A percentile compares a stretch with the other conserved stretches of the same genome.
phyloP scores from a whole-genome alignment of 1,140 invertebrate species.

The Rhynchophorus ferrugineus region DNA sequence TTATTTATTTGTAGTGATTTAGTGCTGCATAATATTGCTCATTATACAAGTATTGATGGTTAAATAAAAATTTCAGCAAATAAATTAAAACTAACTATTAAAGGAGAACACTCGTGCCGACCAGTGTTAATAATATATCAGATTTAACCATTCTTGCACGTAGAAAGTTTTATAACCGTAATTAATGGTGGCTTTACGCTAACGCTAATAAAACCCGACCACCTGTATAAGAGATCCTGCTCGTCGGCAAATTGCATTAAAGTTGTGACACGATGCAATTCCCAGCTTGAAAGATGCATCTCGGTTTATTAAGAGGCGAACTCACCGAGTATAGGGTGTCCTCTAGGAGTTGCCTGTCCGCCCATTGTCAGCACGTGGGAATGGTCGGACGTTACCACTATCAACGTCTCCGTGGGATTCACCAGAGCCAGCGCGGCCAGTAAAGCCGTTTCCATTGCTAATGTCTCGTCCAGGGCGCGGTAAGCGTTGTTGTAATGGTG shows the following conservation, averaged over 20 bases:
- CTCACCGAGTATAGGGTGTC: slow-evolving; percentile 55
- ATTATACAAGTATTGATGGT: no score
- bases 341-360: slow-evolving; percentile 55
- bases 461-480: slow-evolving; percentile 69
- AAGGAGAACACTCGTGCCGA: no score
- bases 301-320: background rate
- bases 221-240: no score
- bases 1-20: no score
- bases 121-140: no score
- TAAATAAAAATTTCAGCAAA: no score
- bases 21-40: no score
- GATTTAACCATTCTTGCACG: no score
- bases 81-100: no score
- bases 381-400: slow-evolving; percentile 76
- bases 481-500: slow-evolving; percentile 75
- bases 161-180: no score
- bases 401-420: slow-evolving; percentile 62
- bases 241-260: background rate
- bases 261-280: background rate
- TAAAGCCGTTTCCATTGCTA: slow-evolving; percentile 67
- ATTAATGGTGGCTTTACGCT: no score
- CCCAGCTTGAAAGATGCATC: background rate
- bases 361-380: slow-evolving; percentile 74
- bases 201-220: no score
- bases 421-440: slow-evolving; percentile 59